Evolutionary conservation across 1,140 invertebrate genomes (phyloP).

Genomic region (Coelopa frigida): DNA sequence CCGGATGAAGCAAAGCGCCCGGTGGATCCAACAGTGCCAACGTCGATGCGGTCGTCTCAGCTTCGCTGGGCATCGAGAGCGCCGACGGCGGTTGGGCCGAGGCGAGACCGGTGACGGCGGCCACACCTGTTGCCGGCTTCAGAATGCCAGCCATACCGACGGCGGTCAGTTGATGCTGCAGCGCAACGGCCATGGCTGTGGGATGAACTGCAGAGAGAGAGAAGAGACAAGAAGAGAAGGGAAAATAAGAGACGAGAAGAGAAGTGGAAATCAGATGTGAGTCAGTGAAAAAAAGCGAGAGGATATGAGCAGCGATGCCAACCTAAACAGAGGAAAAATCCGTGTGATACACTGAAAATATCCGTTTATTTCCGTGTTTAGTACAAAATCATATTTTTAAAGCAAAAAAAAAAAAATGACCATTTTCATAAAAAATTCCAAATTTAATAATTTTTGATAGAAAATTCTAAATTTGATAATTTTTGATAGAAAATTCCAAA

Average conservation of each 20-base stretch:
- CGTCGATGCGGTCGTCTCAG: slow-evolving; percentile 34
- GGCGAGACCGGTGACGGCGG: slow-evolving; percentile 15
- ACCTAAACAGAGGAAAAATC: too few species aligned
- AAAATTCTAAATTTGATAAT: too few species aligned
- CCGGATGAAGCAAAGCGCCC: slow-evolving; percentile 47
- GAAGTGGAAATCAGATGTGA: too few species aligned
- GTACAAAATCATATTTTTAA: too few species aligned
- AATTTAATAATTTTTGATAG: too few species aligned
- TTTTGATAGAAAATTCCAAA: too few species aligned
- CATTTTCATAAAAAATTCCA: too few species aligned
- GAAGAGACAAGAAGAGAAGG: too few species aligned
- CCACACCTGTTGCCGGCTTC: slow-evolving; percentile 33
- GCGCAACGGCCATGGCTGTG: slow-evolving; percentile 40
- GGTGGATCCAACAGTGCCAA: slow-evolving; percentile 47
- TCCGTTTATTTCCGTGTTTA: too few species aligned
- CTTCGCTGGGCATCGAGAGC: slow-evolving; percentile 32
- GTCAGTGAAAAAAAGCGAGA: not conserved
- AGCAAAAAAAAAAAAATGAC: too few species aligned
- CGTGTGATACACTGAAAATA: too few species aligned
- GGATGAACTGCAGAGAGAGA: slow-evolving; percentile 33
- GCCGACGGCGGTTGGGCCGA: slow-evolving; percentile 31
- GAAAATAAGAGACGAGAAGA: too few species aligned
- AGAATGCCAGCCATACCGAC: slow-evolving; percentile 35
- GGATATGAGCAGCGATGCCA: not conserved
- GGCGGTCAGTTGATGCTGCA: slow-evolving; percentile 40